Base-by-base conservation (phyloP, 2,797 vertebrate genomes). In the Galagoides demidoff region DNA sequence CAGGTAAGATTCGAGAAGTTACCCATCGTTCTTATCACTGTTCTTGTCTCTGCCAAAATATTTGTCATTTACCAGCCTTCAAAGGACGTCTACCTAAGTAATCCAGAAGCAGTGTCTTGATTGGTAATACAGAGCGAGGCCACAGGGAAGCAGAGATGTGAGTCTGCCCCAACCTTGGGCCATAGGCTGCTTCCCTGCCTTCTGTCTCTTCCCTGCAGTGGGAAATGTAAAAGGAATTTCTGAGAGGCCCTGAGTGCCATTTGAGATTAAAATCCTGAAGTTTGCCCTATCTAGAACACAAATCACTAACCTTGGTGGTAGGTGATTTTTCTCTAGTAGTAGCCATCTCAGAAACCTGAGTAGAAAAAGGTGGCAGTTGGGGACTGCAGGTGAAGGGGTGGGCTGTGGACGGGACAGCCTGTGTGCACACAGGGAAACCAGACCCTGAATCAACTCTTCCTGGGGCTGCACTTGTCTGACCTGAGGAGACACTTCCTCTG, bases 181-280 rank as follows among this genome's bases (percentile, higher is more conserved):
- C 64, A 71, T 37, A 77, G 45, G n/a, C 37, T 43, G 1, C 70
- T 84, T 87, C 76, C 39, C 39, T 49, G 19, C 31, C 22, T 90
- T 39, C 59, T 57, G 52, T 74, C 34, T 27, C 76, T 14, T 93
- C 22, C 89, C 55, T 87, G 34, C 70, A 27, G 43, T 88, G 61
- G 16, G 66, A 90, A 94, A 73, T 23, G 20, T 29, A 88, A 68
- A 73, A 81, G n/a, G 43, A 84, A 71, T 68, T 90, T 90, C 43
- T 71, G 4, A 61, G 66, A 39, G 16, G 39, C 23, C 10, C 13
- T 49, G 52, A 52, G 74, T 59, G 1, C 29, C 43, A 77, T n/a
- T 89, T 86, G 37, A 64, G 22, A 34, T 52, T 37, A 27, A 49
- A 90, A 85, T 29, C 23, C n/a, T 61, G 25, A 63, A 8, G 71